Base-by-base conservation (phyloP, 1,140 invertebrate species). In the Hycleus phaleratus region DNA sequence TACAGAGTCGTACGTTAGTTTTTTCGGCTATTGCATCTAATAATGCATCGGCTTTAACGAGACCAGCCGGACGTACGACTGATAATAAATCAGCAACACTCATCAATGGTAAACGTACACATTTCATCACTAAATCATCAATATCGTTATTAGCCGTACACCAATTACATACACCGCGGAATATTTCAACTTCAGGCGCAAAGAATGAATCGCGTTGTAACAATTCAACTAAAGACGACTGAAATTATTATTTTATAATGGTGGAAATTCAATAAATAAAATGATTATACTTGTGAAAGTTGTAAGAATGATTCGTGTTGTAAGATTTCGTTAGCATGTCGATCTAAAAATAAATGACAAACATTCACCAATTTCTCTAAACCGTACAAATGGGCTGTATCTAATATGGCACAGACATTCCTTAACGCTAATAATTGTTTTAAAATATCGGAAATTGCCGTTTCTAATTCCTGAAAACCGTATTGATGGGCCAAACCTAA, bases 141-240 rank as follows among this genome's bases (percentile, higher is more conserved):
- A 38, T 50, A 53, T 68, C 67, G 80, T 69, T 83, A 77, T 82
- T 97, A 83, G 64, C 84, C 75, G 69, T 85, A 58, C 88, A 87
- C 95, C 95, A 98, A 47, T 81, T 79, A 68, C 82, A 81, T 2
- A 98, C 88, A 5, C 91, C 89, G 65, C 84, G 79, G 75, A 98
- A 99, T 60, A 99, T 97, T 66, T 97, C 88, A 25, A 95, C 90
- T 78, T 99, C 96, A 3, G 87, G 84, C 0, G 92, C 94, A 79
- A 91, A 98, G 77, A 98, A 98, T 1, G 95, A 97, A 76, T 98
- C 91, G 49, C 95, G 79, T 47, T 85, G 82, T 39, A 98, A 80
- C n/a, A 98, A 78, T 70, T 92, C 87, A 64, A 85, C 84, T 12
- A 94, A 70, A 2, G 89, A 87, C 68, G 81, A 80, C 79, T 89